Percentiles rank a stretch among this genome's conserved stretches.
Evolutionary conservation across 2,888 invertebrate species (phyloP).

Genomic region (Lithosia quadra): DNA sequence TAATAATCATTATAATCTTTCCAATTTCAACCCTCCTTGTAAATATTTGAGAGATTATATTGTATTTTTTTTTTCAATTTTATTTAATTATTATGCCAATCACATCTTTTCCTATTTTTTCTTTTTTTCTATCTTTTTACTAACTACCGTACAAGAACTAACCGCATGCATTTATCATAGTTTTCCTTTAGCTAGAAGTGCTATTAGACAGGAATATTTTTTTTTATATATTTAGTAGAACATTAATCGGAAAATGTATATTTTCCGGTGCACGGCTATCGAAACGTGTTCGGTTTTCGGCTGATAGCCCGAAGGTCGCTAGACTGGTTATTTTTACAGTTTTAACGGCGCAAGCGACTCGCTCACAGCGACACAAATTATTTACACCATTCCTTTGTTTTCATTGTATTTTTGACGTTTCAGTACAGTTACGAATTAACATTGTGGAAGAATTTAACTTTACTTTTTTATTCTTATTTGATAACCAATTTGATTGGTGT

Average conservation of each 20-base stretch:
- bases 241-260: constrained; percentile 63
- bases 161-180: constrained; percentile 65
- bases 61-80: constrained; percentile 58
- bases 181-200: constrained; percentile 15
- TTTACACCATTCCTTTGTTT: constrained; percentile 65
- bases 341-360: constrained; percentile 78
- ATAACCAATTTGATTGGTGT: neutral
- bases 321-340: constrained; percentile 84
- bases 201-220: constrained; percentile 13
- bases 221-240: constrained; percentile 36
- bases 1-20: constrained; percentile 53
- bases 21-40: constrained; percentile 67
- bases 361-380: constrained; percentile 60
- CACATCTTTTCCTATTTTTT: constrained; percentile 77
- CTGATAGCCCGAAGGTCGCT: constrained; percentile 78
- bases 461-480: neutral
- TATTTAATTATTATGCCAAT: constrained; percentile 85
- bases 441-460: neutral
- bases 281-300: constrained; percentile 71
- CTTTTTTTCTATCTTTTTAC: constrained; percentile 56
- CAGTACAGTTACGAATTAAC: constrained; percentile 18
- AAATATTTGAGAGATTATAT: constrained; percentile 77
- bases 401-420: constrained; percentile 41
- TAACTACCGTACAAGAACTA: constrained; percentile 67
- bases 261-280: constrained; percentile 58